Evolutionary conservation across 2,797 vertebrate genomes (phyloP), one percentile per base, ranked within the genome.

Genomic region (Caiman crocodilus): DNA sequence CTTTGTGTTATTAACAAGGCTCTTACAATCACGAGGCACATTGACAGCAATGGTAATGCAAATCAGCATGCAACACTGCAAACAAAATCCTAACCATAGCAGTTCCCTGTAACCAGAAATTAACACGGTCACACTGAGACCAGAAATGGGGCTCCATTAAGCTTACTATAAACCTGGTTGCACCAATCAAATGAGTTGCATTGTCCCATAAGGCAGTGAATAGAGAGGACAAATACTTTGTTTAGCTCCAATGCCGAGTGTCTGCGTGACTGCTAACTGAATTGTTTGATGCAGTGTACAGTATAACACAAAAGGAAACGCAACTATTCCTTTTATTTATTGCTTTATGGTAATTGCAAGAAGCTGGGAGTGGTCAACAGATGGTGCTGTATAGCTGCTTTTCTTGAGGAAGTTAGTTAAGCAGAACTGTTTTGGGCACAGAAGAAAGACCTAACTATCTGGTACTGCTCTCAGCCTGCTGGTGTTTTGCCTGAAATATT

Each of bases 261-360:
- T 10, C 21, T 2, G 7, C 26, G 0, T 23, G 28, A 1, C 0
- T 67, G 77, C 23, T 3, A 55, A 21, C 28, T 60, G n/a, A 17
- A 63, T 76, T 80, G 56, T 1, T 4, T 73, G 0, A 2, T 78
- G 23, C 57, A 9, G 20, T 1, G 1, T 32, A 63, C 28, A 50
- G 81, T 14, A 3, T 2, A 0, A 42, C 2, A 21, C 0, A 13
- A 15, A 26, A 21, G 23, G 17, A 13, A 42, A 1, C 16, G 21
- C 6, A 67, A 83, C 1, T 3, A 16, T 76, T 32, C 1, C 32
- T 23, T 20, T 64, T 2, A 2, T 5, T 32, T 55, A 42, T 21
- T 74, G 63, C 9, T 78, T 23, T 25, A 32, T 56, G 60, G 78
- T 71, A 61, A 12, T 58, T 75, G 17, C 57, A 28, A 18, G 13